Evolutionary conservation across 1,140 invertebrate genomes (phyloP), one percentile per base, ranked within the genome.

Genomic region (Papilio aristodemus): DNA sequence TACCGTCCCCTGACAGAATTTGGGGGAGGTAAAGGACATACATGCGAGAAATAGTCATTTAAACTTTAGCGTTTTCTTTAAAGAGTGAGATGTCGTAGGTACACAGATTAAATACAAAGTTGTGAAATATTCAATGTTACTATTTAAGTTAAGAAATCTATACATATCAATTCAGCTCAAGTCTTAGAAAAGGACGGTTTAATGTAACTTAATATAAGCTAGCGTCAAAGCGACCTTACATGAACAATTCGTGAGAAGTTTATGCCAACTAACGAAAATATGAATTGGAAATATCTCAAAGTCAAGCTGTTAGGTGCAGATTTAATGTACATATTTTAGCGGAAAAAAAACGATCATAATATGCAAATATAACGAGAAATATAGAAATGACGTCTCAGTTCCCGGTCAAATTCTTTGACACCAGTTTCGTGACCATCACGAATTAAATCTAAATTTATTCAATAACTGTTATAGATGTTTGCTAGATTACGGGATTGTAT

Each of bases 141-240:
- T 6, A 54, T 54, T 54, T 11, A 54, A 54, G 27, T 54, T 54
- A 54, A 10, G 19, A 54, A 46, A 5, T 54, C 17, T 19, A 54
- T 54, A 54, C 10, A 54, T 3, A 10, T 46, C 17, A 46, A 46
- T 22, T 54, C 19, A 54, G 46, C 22, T 54, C 46, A 54, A 54
- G 46, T 25, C 46, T 22, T 54, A 25, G 46, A 54, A 54, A 8
- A 54, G 46, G 46, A 46, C 43, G 43, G 46, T 19, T 54, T 54
- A 54, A 54, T 54, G 46, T 54, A 22, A 54, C 46, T 54, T 54
- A 54, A 22, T 54, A 54, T 54, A 46, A 54, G 46, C 46, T 54
- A 22, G 46, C 46, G 46, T 54, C 46, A 54, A 17, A 19, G 22
- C 46, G 19, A 54, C 46, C 46, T 54, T 54, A 54, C 46, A 25